Percentiles rank a stretch among this genome's conserved stretches.
phyloP scores from a whole-genome alignment of 2,113 vertebrate species.

The Diglossa brunneiventris region DNA sequence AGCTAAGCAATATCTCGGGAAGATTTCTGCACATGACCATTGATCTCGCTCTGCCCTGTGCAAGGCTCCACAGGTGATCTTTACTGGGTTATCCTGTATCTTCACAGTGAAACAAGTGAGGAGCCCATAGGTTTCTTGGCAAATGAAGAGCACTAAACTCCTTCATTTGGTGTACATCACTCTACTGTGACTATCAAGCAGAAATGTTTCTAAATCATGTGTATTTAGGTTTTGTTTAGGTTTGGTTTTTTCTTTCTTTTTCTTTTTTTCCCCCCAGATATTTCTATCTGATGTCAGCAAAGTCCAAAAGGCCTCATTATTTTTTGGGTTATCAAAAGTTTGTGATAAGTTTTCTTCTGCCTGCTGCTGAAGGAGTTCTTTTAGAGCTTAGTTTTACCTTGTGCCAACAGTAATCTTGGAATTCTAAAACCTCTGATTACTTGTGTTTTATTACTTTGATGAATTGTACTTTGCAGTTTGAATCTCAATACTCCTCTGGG shows the following conservation, averaged over 20 bases:
- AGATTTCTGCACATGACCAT: background rate
- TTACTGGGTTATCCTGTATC: background rate
- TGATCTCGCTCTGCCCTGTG: background rate
- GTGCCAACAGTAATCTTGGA: background rate
- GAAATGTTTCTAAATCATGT: background rate
- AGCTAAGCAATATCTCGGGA: background rate
- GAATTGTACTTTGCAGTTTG: background rate
- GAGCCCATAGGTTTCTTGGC: background rate
- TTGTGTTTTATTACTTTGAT: conserved; percentile 2
- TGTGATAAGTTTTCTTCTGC: background rate
- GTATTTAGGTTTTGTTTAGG: background rate
- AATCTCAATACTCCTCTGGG: background rate
- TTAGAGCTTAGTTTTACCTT: conserved; percentile 16
- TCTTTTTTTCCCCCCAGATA: background rate
- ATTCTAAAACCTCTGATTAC: conserved; percentile 26
- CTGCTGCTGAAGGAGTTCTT: background rate
- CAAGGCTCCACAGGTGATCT: background rate
- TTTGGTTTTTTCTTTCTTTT: background rate
- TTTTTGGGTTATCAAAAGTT: background rate
- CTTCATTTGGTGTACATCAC: background rate
- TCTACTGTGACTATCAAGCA: background rate
- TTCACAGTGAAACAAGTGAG: background rate
- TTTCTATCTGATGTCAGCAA: background rate
- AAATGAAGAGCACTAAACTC: background rate
- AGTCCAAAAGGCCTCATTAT: background rate